Conservation (phyloP, 2,797 vertebrate genomes). For the Lateolabrax maculatus region DNA sequence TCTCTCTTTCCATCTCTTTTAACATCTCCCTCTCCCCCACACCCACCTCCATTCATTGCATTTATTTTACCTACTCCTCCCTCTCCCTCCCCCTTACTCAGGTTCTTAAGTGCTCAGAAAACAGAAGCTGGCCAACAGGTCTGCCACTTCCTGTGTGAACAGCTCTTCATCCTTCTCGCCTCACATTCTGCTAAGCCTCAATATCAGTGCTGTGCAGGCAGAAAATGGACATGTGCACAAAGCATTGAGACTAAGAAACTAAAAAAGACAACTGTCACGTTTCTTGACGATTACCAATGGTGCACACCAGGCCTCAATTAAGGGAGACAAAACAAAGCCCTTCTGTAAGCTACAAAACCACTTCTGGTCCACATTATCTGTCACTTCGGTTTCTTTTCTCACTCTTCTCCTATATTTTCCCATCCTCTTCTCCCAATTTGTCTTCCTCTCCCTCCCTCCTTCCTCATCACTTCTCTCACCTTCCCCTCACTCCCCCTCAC, state of each 20-base stretch:
- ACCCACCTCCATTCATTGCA: constrained; percentile 49
- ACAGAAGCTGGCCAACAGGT: constrained; percentile 54
- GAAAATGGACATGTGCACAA: constrained; percentile 43
- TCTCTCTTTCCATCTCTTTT: constrained; percentile 30
- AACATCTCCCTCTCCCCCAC: constrained; percentile 13
- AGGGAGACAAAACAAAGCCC: constrained; percentile 51
- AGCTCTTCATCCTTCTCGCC: constrained; percentile 42
- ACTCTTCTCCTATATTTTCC: constrained; percentile 42
- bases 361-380: constrained; percentile 61
- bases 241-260: constrained; percentile 29
- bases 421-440: constrained; percentile 58
- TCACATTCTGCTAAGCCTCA: constrained; percentile 42
- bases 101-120: constrained; percentile 73
- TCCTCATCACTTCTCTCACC: constrained; percentile 73
- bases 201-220: constrained; percentile 45
- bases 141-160: constrained; percentile 53
- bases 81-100: constrained; percentile 42
- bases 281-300: constrained; percentile 31
- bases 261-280: constrained; percentile 50
- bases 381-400: constrained; percentile 50
- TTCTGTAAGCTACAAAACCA: constrained; percentile 52
- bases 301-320: constrained; percentile 39
- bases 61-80: constrained; percentile 44
- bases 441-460: constrained; percentile 35
- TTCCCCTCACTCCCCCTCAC: constrained; percentile 77